Percentiles rank a stretch among this genome's conserved stretches.
Conservation (phyloP, 2,113 vertebrate genomes). For the Charadrius vociferus region DNA sequence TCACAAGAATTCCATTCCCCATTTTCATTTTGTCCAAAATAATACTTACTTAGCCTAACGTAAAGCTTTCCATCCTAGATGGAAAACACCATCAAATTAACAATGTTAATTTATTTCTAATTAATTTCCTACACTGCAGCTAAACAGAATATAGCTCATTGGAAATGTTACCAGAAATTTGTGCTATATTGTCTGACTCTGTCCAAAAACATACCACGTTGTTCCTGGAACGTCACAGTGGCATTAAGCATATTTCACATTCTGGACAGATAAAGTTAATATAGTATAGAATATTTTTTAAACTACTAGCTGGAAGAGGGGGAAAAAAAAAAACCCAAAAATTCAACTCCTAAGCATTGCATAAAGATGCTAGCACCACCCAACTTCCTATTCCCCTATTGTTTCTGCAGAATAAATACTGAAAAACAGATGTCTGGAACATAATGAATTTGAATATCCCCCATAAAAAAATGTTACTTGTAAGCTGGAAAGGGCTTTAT, state of each 20-base stretch:
- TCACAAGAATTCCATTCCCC: background rate
- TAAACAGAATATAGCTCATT: background rate
- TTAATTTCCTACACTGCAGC: background rate
- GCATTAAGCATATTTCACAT: background rate
- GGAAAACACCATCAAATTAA: background rate
- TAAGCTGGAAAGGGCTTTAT: slow-evolving; percentile 58
- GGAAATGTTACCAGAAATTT: background rate
- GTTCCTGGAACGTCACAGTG: background rate
- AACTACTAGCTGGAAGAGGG: background rate
- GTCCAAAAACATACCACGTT: background rate
- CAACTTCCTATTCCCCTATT: slow-evolving; percentile 21
- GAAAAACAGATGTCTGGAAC: slow-evolving; percentile 54
- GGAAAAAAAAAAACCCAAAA: background rate
- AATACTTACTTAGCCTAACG: background rate
- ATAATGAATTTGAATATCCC: slow-evolving; percentile 48
- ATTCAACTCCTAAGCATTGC: background rate
- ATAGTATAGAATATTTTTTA: background rate
- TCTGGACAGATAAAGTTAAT: background rate
- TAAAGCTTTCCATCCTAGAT: background rate
- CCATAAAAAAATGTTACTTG: slow-evolving; percentile 53
- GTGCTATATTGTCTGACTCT: background rate
- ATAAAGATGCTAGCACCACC: background rate
- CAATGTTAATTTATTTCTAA: background rate
- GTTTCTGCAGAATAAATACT: slow-evolving; percentile 54
- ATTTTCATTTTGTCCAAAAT: background rate